Percentiles rank a stretch among this genome's conserved stretches.
phyloP scores from a whole-genome alignment of 2,797 vertebrate species.

The Tauraco hartlaubi region DNA sequence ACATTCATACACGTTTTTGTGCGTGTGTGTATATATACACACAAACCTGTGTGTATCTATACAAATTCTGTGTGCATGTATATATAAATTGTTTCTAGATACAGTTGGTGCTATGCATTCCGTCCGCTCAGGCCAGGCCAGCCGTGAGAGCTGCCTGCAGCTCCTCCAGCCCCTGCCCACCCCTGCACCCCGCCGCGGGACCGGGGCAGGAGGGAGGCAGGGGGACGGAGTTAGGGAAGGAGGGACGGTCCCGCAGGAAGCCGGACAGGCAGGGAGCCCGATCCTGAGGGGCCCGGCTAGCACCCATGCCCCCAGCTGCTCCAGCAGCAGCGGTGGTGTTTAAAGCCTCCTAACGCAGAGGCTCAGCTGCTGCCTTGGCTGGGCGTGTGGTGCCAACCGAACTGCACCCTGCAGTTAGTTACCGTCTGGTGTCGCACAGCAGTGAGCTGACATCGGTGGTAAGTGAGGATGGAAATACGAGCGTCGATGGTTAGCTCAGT shows the following conservation, averaged over 20 bases:
- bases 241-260: accelerated
- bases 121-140: no score
- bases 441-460: neutral
- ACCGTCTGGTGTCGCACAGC: neutral
- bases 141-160: no score
- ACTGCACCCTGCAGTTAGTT: neutral
- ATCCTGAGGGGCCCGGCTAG: accelerated
- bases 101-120: accelerated
- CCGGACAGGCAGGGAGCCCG: accelerated
- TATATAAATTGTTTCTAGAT: accelerated
- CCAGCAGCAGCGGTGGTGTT: neutral
- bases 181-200: accelerated
- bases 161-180: no score
- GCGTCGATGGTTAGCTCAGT: neutral
- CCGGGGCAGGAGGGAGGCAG: no score
- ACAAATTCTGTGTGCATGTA: accelerated
- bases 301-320: neutral
- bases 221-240: neutral
- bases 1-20: no score
- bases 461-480: neutral
- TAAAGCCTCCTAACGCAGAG: neutral
- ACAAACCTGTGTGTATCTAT: no score
- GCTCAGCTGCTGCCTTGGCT: neutral
- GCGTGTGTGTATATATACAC: no score
- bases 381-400: neutral